A percentile compares a stretch with the other conserved stretches of the same genome.
Conservation (phyloP, 2,888 invertebrate genomes). For the Tetranychus truncatus region DNA sequence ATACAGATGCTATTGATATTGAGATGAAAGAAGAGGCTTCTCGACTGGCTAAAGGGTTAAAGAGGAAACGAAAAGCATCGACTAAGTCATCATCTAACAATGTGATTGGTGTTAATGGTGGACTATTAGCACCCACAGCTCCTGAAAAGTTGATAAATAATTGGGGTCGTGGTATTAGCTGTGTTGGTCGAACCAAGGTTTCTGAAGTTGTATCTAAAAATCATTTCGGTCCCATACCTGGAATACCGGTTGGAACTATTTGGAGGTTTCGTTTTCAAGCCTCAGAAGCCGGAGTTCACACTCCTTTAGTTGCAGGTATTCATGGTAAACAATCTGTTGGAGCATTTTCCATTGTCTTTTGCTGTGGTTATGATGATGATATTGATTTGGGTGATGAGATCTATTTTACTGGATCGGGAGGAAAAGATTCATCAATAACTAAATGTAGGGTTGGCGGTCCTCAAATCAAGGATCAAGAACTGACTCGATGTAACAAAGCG, state of each 20-base stretch:
- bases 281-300: conserved; percentile 60
- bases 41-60: conserved; percentile 39
- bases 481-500: conserved; percentile 34
- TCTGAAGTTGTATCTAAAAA: conserved; percentile 48
- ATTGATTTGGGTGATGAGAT: conserved; percentile 59
- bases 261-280: conserved; percentile 61
- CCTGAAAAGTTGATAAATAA: conserved; percentile 10
- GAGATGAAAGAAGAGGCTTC: conserved; percentile 45
- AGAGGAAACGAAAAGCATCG: conserved; percentile 38
- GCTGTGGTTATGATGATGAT: conserved; percentile 69
- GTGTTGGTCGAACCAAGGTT: conserved; percentile 49
- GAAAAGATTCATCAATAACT: conserved; percentile 61
- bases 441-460: conserved; percentile 45
- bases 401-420: conserved; percentile 65
- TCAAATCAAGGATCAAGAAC: conserved; percentile 18
- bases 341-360: conserved; percentile 59
- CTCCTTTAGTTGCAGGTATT: conserved; percentile 65
- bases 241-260: conserved; percentile 60
- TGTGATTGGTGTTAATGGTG: background rate
- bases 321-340: conserved; percentile 58
- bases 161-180: conserved; percentile 52
- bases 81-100: conserved; percentile 38
- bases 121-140: background rate
- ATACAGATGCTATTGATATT: conserved; percentile 51
- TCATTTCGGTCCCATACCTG: conserved; percentile 63